A percentile compares a stretch with the other conserved stretches of the same genome.
Evolutionary conservation across 1,140 invertebrate species (phyloP).

Genomic region (Leptinotarsa texana): DNA sequence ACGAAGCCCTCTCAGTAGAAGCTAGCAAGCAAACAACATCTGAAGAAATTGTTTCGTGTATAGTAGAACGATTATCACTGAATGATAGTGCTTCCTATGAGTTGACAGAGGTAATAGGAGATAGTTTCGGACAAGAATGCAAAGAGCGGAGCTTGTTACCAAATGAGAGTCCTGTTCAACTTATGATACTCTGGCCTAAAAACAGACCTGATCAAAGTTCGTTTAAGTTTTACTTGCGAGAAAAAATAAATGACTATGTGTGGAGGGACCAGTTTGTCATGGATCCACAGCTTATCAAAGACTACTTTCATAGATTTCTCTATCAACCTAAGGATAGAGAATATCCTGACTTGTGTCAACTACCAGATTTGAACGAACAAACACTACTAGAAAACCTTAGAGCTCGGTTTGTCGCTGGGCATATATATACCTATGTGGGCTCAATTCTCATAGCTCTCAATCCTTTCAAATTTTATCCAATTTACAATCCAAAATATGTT

Average conservation of each 20-base stretch:
- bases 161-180: constrained; percentile 85
- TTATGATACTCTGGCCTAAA: constrained; percentile 94
- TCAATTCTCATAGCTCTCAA: constrained; percentile 94
- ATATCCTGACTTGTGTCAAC: constrained; percentile 92
- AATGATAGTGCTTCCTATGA: constrained; percentile 76
- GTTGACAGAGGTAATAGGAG: constrained; percentile 86
- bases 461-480: constrained; percentile 92
- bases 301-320: constrained; percentile 88
- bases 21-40: constrained; percentile 89
- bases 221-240: constrained; percentile 79
- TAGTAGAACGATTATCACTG: constrained; percentile 76
- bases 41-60: constrained; percentile 86
- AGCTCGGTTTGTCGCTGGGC: constrained; percentile 85
- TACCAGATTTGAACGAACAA: constrained; percentile 92
- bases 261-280: constrained; percentile 87
- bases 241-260: constrained; percentile 75
- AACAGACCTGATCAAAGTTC: constrained; percentile 56
- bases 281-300: constrained; percentile 86
- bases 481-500: constrained; percentile 98
- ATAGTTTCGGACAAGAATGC: constrained; percentile 82
- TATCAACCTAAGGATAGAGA: constrained; percentile 88
- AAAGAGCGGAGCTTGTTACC: constrained; percentile 87
- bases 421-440: constrained; percentile 96
- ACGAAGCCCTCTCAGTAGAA: constrained; percentile 89
- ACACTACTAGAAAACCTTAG: constrained; percentile 90